These are phyloP conservation scores for Rousettus leschenaultii DNA, from an alignment of 2,113 vertebrate species.

Conservation along the genomic window DNA sequence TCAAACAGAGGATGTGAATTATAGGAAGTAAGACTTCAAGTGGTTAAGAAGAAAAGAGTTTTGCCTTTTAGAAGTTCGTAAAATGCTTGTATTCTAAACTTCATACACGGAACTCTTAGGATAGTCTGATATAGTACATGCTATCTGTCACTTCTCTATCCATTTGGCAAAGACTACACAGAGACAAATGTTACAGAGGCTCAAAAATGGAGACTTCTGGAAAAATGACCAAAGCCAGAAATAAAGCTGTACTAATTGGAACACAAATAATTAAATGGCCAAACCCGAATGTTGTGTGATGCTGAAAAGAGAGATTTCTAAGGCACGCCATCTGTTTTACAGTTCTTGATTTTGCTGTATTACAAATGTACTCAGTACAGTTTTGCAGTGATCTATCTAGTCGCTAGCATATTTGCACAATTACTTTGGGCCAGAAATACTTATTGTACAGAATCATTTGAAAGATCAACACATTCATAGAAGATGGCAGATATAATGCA, in stretches of 20 bases:
- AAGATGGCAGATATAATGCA: slow-evolving; percentile 22
- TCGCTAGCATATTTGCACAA: slow-evolving; percentile 59
- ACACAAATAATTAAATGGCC: slow-evolving; percentile 82
- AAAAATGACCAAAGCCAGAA: slow-evolving; percentile 77
- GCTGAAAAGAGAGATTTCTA: slow-evolving; percentile 77
- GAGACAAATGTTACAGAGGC: slow-evolving; percentile 67
- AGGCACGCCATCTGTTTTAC: slow-evolving; percentile 71
- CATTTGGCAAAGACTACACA: slow-evolving; percentile 57
- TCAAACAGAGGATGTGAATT: slow-evolving; percentile 61
- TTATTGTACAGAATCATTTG: slow-evolving; percentile 44
- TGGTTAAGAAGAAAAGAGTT: slow-evolving; percentile 62
- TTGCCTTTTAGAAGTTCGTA: slow-evolving; percentile 65
- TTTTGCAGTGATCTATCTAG: slow-evolving; percentile 56
- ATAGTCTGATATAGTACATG: slow-evolving; percentile 50
- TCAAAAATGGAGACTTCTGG: slow-evolving; percentile 68
- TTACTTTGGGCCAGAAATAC: slow-evolving; percentile 62
- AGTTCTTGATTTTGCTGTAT: slow-evolving; percentile 68
- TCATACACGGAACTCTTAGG: slow-evolving; percentile 57
- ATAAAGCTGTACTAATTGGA: slow-evolving; percentile 78
- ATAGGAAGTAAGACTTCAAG: slow-evolving; percentile 51
- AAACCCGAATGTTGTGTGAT: slow-evolving; percentile 72
- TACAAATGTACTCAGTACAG: slow-evolving; percentile 55
- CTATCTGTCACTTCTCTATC: slow-evolving; percentile 57
- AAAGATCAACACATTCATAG: slow-evolving; percentile 51
- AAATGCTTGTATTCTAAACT: slow-evolving; percentile 69